Evolutionary conservation across 2,888 invertebrate species (phyloP).

Genomic region (Drosophila atroscutellata): DNA sequence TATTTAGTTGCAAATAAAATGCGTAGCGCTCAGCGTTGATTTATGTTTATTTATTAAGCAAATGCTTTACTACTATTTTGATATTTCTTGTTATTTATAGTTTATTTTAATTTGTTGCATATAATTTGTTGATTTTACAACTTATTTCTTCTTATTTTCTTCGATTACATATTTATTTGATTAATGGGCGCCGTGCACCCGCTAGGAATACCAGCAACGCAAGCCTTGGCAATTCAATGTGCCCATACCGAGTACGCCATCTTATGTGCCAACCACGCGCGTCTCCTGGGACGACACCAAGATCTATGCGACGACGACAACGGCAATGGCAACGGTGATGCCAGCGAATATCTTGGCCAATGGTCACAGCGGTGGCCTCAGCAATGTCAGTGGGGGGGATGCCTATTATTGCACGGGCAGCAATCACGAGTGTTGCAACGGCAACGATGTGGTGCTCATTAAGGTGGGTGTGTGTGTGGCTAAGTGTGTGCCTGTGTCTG

Average conservation of each 20-base stretch:
- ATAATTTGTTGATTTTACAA: constrained; percentile 38
- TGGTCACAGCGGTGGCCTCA: constrained; percentile 36
- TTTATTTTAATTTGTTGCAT: constrained; percentile 20
- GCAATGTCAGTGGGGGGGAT: constrained; percentile 57
- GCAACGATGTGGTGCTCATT: constrained; percentile 85
- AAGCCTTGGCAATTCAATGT: constrained; percentile 83
- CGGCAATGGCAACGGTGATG: constrained; percentile 3
- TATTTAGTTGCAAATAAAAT: neutral
- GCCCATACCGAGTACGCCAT: constrained; percentile 83
- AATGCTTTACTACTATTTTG: neutral
- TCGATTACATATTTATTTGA: constrained; percentile 22
- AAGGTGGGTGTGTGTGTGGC: constrained; percentile 78
- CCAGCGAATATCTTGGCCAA: constrained; percentile 29
- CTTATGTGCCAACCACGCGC: constrained; percentile 83
- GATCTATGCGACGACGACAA: constrained; percentile 75
- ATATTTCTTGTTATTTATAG: neutral
- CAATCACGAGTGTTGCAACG: constrained; percentile 84
- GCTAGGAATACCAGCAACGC: constrained; percentile 76
- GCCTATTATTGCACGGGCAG: constrained; percentile 83
- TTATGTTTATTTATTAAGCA: neutral
- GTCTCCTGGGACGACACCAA: constrained; percentile 85
- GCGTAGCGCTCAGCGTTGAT: neutral
- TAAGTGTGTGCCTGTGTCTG: constrained; percentile 18
- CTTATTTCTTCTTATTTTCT: constrained; percentile 20
- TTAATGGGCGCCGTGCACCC: constrained; percentile 24